These are phyloP conservation scores for Capromys pilorides DNA, from an alignment of 2,797 vertebrate genomes.

Conservation along the genomic window DNA sequence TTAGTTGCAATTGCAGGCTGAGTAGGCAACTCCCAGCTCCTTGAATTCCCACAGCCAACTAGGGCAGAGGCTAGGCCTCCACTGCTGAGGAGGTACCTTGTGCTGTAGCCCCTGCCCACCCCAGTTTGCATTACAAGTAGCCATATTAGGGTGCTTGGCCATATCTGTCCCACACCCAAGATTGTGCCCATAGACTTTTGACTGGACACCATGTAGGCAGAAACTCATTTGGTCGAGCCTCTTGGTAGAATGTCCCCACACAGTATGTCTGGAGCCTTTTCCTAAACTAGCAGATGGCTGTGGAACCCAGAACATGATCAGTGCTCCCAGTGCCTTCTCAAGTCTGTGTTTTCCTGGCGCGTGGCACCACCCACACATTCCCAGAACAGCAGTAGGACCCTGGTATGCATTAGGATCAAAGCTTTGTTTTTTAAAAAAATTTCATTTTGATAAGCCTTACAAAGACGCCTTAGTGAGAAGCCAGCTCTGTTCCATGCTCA, in stretches of 20 bases:
- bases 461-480: conserved; percentile 69
- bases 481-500: conserved; percentile 57
- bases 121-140: not conserved
- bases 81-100: not conserved
- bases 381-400: conserved; percentile 71
- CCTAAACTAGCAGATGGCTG: conserved; percentile 63
- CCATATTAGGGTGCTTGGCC: not conserved
- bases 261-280: conserved; percentile 50
- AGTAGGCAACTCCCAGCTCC: conserved; percentile 5
- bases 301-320: conserved; percentile 70
- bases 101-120: no score
- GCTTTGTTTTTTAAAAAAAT: conserved; percentile 50
- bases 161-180: not conserved
- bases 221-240: not conserved
- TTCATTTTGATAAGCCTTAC: conserved; percentile 75
- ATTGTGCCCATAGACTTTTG: not conserved
- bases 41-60: not conserved
- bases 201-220: not conserved
- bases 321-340: conserved; percentile 63
- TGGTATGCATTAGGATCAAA: conserved; percentile 62
- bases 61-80: not conserved
- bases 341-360: conserved; percentile 63
- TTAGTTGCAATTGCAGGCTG: not conserved
- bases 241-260: conserved; percentile 41
- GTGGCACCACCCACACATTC: conserved; percentile 67